Conservation (phyloP, 2,888 invertebrate genomes). For the Andrena praecox region DNA sequence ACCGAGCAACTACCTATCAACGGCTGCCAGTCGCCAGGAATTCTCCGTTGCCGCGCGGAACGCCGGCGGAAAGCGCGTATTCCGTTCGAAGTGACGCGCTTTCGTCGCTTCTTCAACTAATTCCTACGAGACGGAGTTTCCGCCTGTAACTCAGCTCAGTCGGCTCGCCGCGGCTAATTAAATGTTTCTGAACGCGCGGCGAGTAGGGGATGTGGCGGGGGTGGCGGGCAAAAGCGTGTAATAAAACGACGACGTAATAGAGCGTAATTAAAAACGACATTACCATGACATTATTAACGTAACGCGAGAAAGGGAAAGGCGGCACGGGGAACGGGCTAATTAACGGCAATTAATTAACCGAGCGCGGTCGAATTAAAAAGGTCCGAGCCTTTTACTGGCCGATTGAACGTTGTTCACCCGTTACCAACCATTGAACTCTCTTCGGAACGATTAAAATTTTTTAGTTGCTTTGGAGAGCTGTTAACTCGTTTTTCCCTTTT, state of each 20-base stretch:
- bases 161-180: slow-evolving; percentile 37
- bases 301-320: slow-evolving; percentile 14
- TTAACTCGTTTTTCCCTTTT: not conserved
- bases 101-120: slow-evolving; percentile 14
- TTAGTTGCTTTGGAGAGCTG: no score
- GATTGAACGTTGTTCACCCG: not conserved
- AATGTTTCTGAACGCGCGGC: slow-evolving; percentile 43
- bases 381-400: not conserved
- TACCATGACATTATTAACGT: slow-evolving; percentile 36
- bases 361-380: slow-evolving; percentile 21
- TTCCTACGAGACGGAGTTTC: slow-evolving; percentile 8
- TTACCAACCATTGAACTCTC: not conserved
- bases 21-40: slow-evolving; percentile 4
- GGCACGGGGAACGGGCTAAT: slow-evolving; percentile 36
- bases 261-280: slow-evolving; percentile 53
- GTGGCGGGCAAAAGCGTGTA: slow-evolving; percentile 3
- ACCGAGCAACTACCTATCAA: slow-evolving; percentile 4
- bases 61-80: not conserved
- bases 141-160: not conserved
- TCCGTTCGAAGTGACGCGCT: not conserved
- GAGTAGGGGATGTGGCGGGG: no score
- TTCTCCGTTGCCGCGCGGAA: not conserved
- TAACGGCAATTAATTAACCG: slow-evolving; percentile 52
- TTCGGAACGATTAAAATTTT: not conserved
- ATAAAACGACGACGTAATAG: slow-evolving; percentile 47